These are phyloP conservation scores for Branchellion lobata DNA, from an alignment of 2,888 invertebrate genomes.

Conservation along the genomic window DNA sequence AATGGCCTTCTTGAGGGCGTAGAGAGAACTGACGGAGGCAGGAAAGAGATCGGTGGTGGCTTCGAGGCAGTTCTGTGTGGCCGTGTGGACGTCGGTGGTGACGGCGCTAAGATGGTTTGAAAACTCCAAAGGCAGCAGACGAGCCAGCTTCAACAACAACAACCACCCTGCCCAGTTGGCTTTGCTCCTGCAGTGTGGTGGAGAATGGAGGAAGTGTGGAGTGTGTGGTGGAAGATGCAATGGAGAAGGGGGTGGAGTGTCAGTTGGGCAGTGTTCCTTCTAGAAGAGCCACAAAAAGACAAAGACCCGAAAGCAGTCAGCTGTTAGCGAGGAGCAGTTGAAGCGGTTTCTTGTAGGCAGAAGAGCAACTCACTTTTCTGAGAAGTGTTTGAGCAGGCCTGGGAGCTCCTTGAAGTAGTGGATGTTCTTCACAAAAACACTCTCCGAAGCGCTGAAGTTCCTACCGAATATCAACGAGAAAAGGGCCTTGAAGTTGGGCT, in stretches of 20 bases:
- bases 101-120: background rate
- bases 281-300: too few species aligned
- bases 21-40: constrained; percentile 2
- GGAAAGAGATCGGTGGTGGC: constrained; percentile 17
- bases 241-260: too few species aligned
- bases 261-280: too few species aligned
- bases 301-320: too few species aligned
- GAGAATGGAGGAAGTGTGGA: too few species aligned
- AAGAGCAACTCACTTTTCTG: constrained; percentile 11
- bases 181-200: background rate
- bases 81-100: background rate
- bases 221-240: too few species aligned
- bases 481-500: background rate
- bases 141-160: background rate
- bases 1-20: constrained; percentile 12
- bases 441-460: background rate
- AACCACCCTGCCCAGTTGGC: background rate
- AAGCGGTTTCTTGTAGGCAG: too few species aligned
- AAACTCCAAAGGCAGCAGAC: constrained; percentile 20
- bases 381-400: background rate
- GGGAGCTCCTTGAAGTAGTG: constrained; percentile 4
- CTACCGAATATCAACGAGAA: background rate
- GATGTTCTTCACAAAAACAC: constrained; percentile 19
- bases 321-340: too few species aligned
- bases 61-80: background rate